Base-by-base conservation (phyloP, 1,140 invertebrate genomes). In the Brachystomella parvula region DNA sequence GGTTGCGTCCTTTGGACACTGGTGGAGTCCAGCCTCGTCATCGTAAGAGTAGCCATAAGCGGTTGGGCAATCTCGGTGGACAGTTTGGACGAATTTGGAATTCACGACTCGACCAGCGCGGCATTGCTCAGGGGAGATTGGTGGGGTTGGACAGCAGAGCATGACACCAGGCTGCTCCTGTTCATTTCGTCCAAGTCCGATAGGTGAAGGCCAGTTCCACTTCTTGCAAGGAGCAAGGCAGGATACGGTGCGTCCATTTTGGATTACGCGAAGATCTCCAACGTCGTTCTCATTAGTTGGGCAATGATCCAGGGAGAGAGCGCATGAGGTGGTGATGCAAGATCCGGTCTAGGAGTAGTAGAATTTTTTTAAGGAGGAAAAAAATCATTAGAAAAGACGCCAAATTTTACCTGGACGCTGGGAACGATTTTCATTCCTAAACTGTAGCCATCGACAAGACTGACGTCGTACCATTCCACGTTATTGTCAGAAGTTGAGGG, bases 41-140 rank as follows among this genome's bases (percentile, higher is more conserved):
- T 72, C 71, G 53, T 72, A 72, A 15, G 68, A 59, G 53, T 72
- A 72, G 17, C 56, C 49, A 65, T 72, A 72, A n/a, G 71, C 71
- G 0, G 71, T 58, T 17, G 71, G 71, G 24, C 71, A 72, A 58
- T 53, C 39, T 2, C 62, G 39, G 33, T 67, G 71, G 35, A 72
- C 47, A 3, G 67, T 47, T 21, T 70, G 30, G 24, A 72, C 71
- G 53, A 67, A 72, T 17, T 67, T 12, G 19, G 71, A 70, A n/a
- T 35, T 1, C 28, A 70, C 63, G 15, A 72, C 65, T 17, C 53
- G 15, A 17, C 65, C 68, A 6, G 24, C 0, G 0, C 68, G 47
- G 39, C 71, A 72, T 33, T 64, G 26, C 26, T 61, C 33, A 0
- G 68, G 64, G 12, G 6, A 33, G 24, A 72, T 61, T 33, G 71